Percentiles rank a stretch among this genome's conserved stretches.
Conservation (phyloP, 1,140 invertebrate genomes). For the Cydia pomonella region DNA sequence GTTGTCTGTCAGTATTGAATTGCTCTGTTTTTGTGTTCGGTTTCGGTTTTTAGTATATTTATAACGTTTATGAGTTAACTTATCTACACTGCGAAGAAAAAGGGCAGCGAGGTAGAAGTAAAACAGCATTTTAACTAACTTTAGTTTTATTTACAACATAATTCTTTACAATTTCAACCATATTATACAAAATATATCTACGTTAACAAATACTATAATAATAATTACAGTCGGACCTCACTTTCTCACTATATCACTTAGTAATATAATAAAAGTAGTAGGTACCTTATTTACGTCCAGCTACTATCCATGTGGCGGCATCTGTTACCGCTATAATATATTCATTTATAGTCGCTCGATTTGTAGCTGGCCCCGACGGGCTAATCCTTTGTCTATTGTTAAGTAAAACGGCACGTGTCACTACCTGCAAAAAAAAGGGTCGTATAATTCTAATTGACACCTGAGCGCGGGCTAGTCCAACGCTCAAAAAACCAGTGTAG, state of each 20-base stretch:
- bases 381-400: no score
- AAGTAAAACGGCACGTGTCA: no score
- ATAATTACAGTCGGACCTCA: conserved; percentile 77
- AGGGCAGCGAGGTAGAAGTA: not conserved
- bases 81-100: not conserved
- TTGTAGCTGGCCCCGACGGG: no score
- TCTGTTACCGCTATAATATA: not conserved
- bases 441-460: no score
- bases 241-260: conserved; percentile 64
- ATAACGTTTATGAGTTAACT: no score
- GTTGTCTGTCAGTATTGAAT: no score
- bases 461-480: no score
- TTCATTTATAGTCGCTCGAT: no score
- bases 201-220: conserved; percentile 75
- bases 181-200: conserved; percentile 79
- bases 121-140: conserved; percentile 61
- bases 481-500: no score
- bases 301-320: not conserved
- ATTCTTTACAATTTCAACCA: conserved; percentile 79
- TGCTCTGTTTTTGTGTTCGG: no score
- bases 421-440: no score
- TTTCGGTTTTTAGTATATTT: no score
- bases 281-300: conserved; percentile 51
- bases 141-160: conserved; percentile 79
- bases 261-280: conserved; percentile 54